These are phyloP conservation scores for Harpalus rufipes DNA, from an alignment of 2,888 invertebrate genomes.

Conservation along the genomic window DNA sequence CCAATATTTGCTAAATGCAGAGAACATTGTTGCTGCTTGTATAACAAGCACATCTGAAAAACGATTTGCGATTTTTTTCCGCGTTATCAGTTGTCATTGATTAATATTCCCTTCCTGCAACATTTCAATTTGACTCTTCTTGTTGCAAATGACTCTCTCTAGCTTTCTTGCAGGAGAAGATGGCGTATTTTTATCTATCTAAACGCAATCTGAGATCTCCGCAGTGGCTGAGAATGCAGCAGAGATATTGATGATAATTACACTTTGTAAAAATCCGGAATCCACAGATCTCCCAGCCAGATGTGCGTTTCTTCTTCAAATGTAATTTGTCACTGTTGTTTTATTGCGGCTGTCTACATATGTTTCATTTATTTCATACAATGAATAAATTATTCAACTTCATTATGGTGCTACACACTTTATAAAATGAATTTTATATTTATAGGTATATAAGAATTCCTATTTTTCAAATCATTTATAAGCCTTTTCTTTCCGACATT, in stretches of 20 bases:
- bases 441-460: no score
- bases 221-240: constrained; percentile 35
- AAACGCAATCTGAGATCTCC: constrained; percentile 23
- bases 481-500: no score
- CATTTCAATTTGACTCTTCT: neutral
- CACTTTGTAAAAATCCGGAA: constrained; percentile 33
- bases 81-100: neutral
- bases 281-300: constrained; percentile 18
- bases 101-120: neutral
- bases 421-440: neutral
- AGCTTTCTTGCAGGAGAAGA: neutral
- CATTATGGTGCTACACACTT: neutral
- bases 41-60: neutral
- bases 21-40: no score
- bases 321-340: constrained; percentile 47
- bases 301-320: constrained; percentile 36
- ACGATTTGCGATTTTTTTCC: neutral
- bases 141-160: neutral
- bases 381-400: constrained; percentile 8
- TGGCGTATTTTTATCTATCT: constrained; percentile 9
- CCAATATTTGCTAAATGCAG: no score
- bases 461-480: no score
- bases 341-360: constrained; percentile 15
- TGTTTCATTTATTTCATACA: constrained; percentile 25
- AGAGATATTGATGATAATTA: constrained; percentile 54